These are phyloP conservation scores for Pardalotus punctatus DNA, from an alignment of 2,113 vertebrate genomes.

Conservation along the genomic window DNA sequence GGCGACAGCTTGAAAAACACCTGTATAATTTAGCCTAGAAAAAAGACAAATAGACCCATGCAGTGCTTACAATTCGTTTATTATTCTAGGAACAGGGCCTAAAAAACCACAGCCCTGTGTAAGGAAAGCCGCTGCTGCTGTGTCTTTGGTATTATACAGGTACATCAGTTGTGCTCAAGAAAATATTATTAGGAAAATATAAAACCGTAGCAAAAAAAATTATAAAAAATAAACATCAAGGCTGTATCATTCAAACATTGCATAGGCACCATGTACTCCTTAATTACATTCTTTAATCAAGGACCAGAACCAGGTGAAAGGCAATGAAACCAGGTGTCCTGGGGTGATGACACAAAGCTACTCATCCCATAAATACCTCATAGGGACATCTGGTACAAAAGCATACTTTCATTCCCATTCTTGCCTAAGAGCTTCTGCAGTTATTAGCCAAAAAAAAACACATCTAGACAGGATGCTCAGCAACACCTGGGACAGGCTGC, in stretches of 20 bases:
- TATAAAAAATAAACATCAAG: neutral
- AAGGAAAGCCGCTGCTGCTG: neutral
- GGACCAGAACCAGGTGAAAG: neutral
- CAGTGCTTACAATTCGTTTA: neutral
- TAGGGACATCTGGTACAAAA: neutral
- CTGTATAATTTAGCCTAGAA: fast-evolving
- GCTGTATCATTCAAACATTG: neutral
- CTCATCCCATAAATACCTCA: neutral
- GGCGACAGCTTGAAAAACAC: fast-evolving
- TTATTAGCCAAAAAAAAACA: neutral
- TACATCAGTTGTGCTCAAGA: no score
- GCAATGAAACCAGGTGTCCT: neutral
- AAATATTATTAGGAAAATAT: neutral
- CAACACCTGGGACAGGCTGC: neutral
- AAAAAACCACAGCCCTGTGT: fast-evolving
- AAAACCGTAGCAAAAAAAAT: neutral
- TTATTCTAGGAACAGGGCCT: neutral
- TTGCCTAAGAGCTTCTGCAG: neutral
- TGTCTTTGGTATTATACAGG: neutral
- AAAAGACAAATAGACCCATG: neutral
- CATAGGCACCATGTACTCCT: no score
- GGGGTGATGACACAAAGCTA: neutral
- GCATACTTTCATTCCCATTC: neutral
- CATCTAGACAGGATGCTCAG: neutral
- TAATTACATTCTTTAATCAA: neutral